phyloP scores from a whole-genome alignment of 2,888 invertebrate genomes.

The Gymnoscelis rufifasciata region DNA sequence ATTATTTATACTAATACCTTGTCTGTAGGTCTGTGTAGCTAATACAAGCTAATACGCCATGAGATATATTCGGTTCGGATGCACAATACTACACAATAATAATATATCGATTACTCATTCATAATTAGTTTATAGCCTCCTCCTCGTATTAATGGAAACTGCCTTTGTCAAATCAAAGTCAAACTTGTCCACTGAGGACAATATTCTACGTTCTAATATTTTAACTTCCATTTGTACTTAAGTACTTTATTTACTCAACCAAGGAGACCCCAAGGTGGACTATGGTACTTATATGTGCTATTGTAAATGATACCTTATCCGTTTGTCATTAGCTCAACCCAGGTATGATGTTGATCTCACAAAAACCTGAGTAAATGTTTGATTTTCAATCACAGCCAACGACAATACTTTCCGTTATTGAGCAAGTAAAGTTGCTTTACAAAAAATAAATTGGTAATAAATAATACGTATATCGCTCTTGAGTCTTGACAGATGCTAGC shows the following conservation, averaged over 20 bases:
- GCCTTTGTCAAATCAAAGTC: slow-evolving; percentile 8
- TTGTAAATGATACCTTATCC: neutral
- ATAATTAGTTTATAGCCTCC: too few species aligned
- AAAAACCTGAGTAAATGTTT: neutral
- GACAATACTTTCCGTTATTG: neutral
- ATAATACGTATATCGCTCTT: too few species aligned
- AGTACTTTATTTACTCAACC: slow-evolving; percentile 2
- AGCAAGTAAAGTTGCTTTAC: too few species aligned
- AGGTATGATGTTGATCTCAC: neutral
- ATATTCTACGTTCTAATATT: slow-evolving; percentile 2
- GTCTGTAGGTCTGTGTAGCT: too few species aligned
- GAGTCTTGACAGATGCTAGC: neutral
- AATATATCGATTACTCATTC: too few species aligned
- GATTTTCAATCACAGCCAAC: neutral
- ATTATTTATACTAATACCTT: too few species aligned
- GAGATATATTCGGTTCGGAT: too few species aligned
- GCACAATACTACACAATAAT: too few species aligned
- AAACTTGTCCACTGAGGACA: slow-evolving; percentile 7
- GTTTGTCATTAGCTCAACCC: slow-evolving; percentile 6
- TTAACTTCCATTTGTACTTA: slow-evolving; percentile 10
- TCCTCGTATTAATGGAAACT: too few species aligned
- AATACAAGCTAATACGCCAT: too few species aligned
- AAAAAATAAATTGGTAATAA: too few species aligned
- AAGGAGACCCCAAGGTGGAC: slow-evolving; percentile 5
- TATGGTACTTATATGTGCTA: slow-evolving; percentile 1